Conservation (phyloP, 2,888 invertebrate species). For the Ichneumoninae sp. region DNA sequence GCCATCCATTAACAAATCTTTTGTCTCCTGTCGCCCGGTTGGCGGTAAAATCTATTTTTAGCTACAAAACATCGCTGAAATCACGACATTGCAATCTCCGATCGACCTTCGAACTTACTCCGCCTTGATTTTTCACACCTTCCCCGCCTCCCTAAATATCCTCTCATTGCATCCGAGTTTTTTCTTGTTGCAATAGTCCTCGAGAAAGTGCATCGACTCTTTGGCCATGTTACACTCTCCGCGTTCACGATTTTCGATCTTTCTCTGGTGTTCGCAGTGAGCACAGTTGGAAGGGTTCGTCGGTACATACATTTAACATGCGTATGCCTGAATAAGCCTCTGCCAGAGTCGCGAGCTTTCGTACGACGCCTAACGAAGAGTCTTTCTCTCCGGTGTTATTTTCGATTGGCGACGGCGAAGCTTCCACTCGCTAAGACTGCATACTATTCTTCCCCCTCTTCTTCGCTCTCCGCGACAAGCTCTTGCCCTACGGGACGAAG, state of each 20-base stretch:
- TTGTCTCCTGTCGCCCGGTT: background rate
- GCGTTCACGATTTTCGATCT: conserved; percentile 32
- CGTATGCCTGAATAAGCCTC: background rate
- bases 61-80: conserved; percentile 7
- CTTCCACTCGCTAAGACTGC: conserved; percentile 20
- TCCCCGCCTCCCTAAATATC: background rate
- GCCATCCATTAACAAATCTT: background rate
- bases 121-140: background rate
- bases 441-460: conserved; percentile 30
- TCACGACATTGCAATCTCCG: conserved; percentile 7
- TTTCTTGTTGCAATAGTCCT: conserved; percentile 3
- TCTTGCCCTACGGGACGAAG: conserved; percentile 61
- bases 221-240: conserved; percentile 49
- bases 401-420: conserved; percentile 60
- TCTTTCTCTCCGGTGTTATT: conserved; percentile 61
- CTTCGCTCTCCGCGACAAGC: conserved; percentile 21
- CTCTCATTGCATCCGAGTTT: background rate
- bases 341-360: conserved; percentile 4
- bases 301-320: background rate
- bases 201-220: conserved; percentile 65
- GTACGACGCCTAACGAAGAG: conserved; percentile 58
- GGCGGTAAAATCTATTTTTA: conserved; percentile 12
- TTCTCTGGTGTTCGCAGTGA: background rate
- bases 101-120: conserved; percentile 51
- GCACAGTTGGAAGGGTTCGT: conserved; percentile 14